Evolutionary conservation across 2,113 vertebrate genomes (phyloP).

Genomic region (Sceloporus tristichus): DNA sequence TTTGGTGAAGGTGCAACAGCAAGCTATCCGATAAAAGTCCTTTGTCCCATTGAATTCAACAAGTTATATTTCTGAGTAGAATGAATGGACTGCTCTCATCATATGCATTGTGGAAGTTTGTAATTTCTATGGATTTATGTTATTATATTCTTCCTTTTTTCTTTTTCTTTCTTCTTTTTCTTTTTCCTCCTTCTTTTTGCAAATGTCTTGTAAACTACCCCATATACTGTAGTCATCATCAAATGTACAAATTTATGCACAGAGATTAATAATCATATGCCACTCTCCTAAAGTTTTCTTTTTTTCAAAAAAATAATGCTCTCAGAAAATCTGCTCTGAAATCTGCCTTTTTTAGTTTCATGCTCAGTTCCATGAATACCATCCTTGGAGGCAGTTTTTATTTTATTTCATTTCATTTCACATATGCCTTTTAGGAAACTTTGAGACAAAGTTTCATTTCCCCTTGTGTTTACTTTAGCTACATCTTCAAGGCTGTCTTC

Average conservation of each 20-base stretch:
- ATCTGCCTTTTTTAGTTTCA: background rate
- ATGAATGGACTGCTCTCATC: no score
- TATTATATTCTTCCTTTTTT: no score
- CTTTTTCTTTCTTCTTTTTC: no score
- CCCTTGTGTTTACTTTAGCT: conserved; percentile 10
- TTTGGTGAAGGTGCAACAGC: no score
- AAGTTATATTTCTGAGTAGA: no score
- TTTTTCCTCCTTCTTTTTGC: no score
- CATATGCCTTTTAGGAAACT: conserved; percentile 15
- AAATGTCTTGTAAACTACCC: no score
- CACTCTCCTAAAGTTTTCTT: background rate
- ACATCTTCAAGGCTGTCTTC: conserved; percentile 44
- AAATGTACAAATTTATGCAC: background rate
- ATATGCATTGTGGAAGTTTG: no score
- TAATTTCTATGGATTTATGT: no score
- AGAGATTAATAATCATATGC: background rate
- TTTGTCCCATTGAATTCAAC: no score
- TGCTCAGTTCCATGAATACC: background rate
- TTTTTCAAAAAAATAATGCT: background rate
- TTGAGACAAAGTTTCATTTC: conserved; percentile 7
- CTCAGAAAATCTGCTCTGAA: background rate
- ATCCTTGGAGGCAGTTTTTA: background rate
- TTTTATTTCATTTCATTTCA: background rate
- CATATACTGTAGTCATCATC: no score
- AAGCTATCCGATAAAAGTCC: no score